A percentile compares a stretch with the other conserved stretches of the same genome.
Evolutionary conservation across 53 echinoderm and acorn worm genomes (phyloP).

Genomic region (Actinopyga echinites): DNA sequence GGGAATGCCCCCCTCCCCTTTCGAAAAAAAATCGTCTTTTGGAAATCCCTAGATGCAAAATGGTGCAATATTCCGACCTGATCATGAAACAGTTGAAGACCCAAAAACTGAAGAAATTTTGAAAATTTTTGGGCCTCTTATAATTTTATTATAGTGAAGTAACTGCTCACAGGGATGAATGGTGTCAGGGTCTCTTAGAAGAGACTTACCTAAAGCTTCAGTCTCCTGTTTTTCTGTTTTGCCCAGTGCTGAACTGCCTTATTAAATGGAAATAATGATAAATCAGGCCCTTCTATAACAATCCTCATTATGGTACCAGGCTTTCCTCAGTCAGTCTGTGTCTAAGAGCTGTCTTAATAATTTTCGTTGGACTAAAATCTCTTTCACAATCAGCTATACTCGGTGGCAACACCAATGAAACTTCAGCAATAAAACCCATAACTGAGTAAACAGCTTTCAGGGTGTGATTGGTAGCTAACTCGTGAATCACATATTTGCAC

Average conservation of each 20-base stretch:
- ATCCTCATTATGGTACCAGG: neutral
- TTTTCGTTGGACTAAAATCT: too few relatives aligned
- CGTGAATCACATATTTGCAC: neutral
- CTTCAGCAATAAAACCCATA: neutral
- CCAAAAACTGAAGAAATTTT: conserved; percentile 3
- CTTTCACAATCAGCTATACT: neutral
- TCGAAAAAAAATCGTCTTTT: neutral
- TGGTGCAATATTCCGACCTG: conserved; percentile 4
- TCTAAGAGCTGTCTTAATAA: too few relatives aligned
- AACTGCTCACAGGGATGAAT: neutral
- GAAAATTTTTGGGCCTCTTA: neutral
- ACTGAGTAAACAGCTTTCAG: neutral
- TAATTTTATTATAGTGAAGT: neutral
- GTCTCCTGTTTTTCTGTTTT: neutral
- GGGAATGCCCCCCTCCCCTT: neutral
- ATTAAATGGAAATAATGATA: conserved; percentile 13
- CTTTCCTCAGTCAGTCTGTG: neutral
- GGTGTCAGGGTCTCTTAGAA: too few relatives aligned
- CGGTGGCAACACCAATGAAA: neutral
- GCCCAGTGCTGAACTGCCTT: conserved; percentile 15
- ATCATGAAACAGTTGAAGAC: conserved; percentile 1
- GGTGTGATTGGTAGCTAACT: conserved; percentile 6
- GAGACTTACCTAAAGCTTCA: too few relatives aligned
- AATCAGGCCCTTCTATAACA: conserved; percentile 1
- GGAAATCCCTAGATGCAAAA: conserved; percentile 1